phyloP scores from a whole-genome alignment of 2,888 invertebrate species.

The Campoletis raptor region DNA sequence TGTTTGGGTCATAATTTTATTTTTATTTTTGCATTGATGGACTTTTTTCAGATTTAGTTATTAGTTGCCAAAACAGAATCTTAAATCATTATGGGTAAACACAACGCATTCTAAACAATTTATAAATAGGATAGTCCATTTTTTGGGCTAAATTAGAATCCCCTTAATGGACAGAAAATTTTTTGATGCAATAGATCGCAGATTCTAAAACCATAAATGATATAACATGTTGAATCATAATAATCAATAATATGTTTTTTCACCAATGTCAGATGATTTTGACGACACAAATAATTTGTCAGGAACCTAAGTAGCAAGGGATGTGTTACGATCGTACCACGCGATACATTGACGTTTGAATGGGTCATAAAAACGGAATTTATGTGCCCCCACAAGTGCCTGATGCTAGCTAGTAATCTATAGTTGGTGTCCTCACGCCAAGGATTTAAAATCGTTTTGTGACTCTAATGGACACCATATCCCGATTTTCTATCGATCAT shows the following conservation, averaged over 20 bases:
- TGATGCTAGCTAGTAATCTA: conserved; percentile 45
- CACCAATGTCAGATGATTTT: conserved; percentile 24
- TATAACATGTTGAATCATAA: not conserved
- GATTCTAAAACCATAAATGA: no score
- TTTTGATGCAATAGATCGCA: no score
- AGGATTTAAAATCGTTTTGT: conserved; percentile 62
- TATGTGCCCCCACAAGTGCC: conserved; percentile 62
- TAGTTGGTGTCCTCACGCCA: conserved; percentile 24
- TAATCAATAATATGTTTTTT: conserved; percentile 1
- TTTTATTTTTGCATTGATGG: no score
- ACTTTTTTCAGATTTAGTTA: no score
- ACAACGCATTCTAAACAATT: no score
- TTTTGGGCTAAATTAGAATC: no score
- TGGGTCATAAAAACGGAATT: conserved; percentile 70
- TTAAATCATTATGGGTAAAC: no score
- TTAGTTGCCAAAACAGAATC: no score
- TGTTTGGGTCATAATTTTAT: no score
- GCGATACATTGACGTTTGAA: conserved; percentile 76
- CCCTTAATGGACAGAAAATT: not conserved
- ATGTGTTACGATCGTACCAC: conserved; percentile 39
- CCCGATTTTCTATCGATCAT: conserved; percentile 30
- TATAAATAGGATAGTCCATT: no score
- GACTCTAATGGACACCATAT: conserved; percentile 35
- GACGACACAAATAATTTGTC: conserved; percentile 38
- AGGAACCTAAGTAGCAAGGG: not conserved